Evolutionary conservation across 2,797 vertebrate species (phyloP).

Genomic region (Peromyscus aztecus): DNA sequence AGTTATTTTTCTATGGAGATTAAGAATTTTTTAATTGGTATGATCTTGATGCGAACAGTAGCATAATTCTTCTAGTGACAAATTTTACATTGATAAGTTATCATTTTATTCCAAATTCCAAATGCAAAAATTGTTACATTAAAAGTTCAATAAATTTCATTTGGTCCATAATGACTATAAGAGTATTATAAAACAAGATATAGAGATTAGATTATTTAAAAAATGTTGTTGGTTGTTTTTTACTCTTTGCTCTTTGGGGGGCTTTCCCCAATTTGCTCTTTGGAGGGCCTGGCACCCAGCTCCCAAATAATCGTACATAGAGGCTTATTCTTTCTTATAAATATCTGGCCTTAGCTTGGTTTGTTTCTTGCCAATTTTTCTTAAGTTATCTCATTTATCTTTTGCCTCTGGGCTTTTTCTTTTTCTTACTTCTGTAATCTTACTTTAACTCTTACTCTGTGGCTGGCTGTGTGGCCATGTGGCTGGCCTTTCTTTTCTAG

Average conservation of each 20-base stretch:
- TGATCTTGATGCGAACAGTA: not conserved
- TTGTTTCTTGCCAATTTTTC: not conserved
- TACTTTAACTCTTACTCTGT: not conserved
- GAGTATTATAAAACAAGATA: not conserved
- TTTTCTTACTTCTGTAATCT: not conserved
- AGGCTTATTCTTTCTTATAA: no score
- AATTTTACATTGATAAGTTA: not conserved
- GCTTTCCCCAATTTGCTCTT: no score
- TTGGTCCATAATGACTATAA: not conserved
- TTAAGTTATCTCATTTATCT: not conserved
- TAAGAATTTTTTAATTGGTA: not conserved
- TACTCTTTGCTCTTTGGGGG: no score
- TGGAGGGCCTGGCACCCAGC: no score
- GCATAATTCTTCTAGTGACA: not conserved
- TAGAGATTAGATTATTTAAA: constrained; percentile 33
- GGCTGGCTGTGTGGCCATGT: not conserved
- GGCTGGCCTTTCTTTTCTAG: not conserved
- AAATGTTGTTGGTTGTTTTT: not conserved
- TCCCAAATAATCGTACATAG: no score
- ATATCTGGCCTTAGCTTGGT: no score
- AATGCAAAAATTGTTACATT: not conserved
- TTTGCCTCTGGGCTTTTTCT: not conserved
- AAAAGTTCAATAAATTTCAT: constrained; percentile 24
- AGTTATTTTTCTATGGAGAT: not conserved
- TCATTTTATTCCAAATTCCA: constrained; percentile 18